Conservation (phyloP, 2,797 vertebrate species). For the Falco biarmicus region DNA sequence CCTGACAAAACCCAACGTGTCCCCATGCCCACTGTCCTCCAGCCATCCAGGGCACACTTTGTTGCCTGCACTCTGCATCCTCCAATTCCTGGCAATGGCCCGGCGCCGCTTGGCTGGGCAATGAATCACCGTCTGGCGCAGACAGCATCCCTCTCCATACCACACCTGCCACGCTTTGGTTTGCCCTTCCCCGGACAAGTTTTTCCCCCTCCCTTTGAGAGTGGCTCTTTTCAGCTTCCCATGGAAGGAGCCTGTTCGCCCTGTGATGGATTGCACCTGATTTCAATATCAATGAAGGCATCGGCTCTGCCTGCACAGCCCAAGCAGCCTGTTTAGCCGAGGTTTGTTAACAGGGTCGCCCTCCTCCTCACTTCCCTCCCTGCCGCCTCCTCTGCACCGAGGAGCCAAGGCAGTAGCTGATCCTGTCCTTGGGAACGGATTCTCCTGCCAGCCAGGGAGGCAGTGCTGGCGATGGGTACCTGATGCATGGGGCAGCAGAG, state of each 20-base stretch:
- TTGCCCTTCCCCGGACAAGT: constrained; percentile 82
- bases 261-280: constrained; percentile 83
- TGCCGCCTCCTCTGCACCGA: not conserved
- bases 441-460: not conserved
- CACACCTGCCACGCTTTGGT: constrained; percentile 86
- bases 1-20: rapidly evolving
- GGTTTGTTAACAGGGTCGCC: constrained; percentile 75
- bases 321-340: constrained; percentile 54
- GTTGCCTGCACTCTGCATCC: rapidly evolving
- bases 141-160: constrained; percentile 71
- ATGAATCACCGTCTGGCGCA: constrained; percentile 48
- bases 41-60: not conserved
- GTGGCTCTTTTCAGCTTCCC: constrained; percentile 78
- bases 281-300: constrained; percentile 85
- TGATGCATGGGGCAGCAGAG: not conserved
- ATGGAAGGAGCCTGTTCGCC: constrained; percentile 78
- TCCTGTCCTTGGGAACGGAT: not conserved
- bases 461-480: not conserved
- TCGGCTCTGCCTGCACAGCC: not conserved
- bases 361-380: not conserved
- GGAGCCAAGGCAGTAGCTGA: not conserved
- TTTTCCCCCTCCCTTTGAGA: constrained; percentile 71
- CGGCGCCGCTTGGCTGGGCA: rapidly evolving
- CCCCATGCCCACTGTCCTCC: not conserved
- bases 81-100: not conserved